Evolutionary conservation across 2,888 invertebrate genomes (phyloP).

Genomic region (Philereme transversata): DNA sequence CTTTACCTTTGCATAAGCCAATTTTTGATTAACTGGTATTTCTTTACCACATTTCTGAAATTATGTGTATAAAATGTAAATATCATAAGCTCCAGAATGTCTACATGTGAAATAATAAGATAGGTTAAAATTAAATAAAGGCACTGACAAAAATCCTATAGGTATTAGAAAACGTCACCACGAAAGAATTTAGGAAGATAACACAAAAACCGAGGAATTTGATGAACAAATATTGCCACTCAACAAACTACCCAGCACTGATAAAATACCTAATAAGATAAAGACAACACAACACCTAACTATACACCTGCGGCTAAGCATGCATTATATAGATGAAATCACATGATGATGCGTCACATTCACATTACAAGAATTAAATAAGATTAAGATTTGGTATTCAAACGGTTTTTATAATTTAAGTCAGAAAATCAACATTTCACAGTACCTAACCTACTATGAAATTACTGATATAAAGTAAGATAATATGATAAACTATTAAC

Average conservation of each 20-base stretch:
- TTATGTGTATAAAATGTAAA: no score
- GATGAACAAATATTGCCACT: conserved; percentile 60
- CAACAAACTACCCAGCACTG: conserved; percentile 43
- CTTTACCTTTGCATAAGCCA: conserved; percentile 68
- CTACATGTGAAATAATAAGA: no score
- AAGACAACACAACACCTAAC: conserved; percentile 30
- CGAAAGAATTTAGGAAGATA: conserved; percentile 49
- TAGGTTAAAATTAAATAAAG: no score
- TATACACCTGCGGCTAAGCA: conserved; percentile 31
- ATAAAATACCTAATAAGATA: conserved; percentile 39
- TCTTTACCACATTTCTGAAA: not conserved
- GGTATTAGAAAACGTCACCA: conserved; percentile 43
- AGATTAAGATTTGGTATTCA: not conserved
- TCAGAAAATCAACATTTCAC: no score
- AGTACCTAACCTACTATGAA: no score
- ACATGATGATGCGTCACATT: conserved; percentile 51
- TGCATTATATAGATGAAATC: conserved; percentile 47
- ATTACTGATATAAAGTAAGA: no score
- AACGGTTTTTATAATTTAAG: no score
- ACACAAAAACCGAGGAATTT: conserved; percentile 55
- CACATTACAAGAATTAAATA: not conserved
- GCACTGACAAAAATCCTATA: no score
- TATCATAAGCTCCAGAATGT: no score
- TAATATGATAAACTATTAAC: no score
- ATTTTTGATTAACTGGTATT: conserved; percentile 40